Conservation (phyloP, 2,888 invertebrate species). For the Drosophila rellima region DNA sequence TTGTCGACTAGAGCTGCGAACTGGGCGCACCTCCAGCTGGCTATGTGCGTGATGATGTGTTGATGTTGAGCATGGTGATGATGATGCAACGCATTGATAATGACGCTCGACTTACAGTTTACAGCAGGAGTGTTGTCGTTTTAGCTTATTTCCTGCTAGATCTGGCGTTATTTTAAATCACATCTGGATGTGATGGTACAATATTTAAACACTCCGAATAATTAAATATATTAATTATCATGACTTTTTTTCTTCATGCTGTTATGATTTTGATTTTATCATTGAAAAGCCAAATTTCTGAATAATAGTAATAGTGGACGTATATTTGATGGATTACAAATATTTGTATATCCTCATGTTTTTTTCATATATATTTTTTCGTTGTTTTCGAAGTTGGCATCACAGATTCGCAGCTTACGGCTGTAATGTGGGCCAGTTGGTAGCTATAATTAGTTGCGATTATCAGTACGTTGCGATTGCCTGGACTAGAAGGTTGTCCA, state of each 20-base stretch:
- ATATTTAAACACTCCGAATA: too few species aligned
- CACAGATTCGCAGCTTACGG: conserved; percentile 7
- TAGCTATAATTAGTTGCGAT: conserved; percentile 55
- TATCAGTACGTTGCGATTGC: conserved; percentile 61
- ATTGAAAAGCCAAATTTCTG: neutral
- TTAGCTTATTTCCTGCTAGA: neutral
- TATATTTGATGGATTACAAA: neutral
- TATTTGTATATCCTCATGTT: neutral
- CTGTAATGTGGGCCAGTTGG: conserved; percentile 69
- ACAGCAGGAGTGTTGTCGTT: conserved; percentile 2
- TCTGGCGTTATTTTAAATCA: neutral
- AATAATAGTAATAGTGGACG: too few species aligned
- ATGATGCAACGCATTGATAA: conserved; percentile 45
- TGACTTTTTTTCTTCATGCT: too few species aligned
- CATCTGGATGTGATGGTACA: too few species aligned
- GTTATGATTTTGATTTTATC: too few species aligned
- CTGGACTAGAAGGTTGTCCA: conserved; percentile 46
- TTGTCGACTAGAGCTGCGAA: conserved; percentile 17
- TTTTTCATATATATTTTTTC: neutral
- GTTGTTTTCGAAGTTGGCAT: neutral
- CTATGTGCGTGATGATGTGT: conserved; percentile 23
- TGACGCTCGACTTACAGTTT: conserved; percentile 19
- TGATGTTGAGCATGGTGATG: conserved; percentile 26
- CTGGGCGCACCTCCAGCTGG: conserved; percentile 30
- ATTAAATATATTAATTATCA: too few species aligned